Evolutionary conservation across 1,140 invertebrate species (phyloP).

Genomic region (Bicyclus anynana): DNA sequence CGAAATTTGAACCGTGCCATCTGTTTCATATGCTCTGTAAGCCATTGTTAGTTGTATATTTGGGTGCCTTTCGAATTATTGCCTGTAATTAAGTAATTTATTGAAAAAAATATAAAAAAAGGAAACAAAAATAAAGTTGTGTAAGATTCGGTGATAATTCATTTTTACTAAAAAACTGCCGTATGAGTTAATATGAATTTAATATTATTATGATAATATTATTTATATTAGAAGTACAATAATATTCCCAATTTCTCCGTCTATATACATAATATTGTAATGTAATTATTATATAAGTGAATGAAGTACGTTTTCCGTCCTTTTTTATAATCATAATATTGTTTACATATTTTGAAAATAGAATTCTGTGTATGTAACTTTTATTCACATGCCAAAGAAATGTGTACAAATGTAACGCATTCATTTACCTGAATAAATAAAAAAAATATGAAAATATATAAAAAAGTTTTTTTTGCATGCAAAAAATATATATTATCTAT

Average conservation of each 20-base stretch:
- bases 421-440: conserved; percentile 21
- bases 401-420: conserved; percentile 38
- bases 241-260: conserved; percentile 19
- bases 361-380: conserved; percentile 16
- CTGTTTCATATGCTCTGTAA: background rate
- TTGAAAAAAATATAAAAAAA: background rate
- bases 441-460: conserved; percentile 7
- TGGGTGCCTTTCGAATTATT: conserved; percentile 5
- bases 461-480: conserved; percentile 40
- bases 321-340: conserved; percentile 38
- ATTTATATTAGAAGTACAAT: background rate
- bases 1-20: conserved; percentile 13
- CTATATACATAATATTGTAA: conserved; percentile 13
- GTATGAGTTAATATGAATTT: background rate
- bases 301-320: conserved; percentile 40
- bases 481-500: conserved; percentile 24
- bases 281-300: conserved; percentile 23
- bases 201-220: background rate
- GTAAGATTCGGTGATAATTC: background rate
- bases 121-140: background rate
- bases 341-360: conserved; percentile 26
- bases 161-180: background rate
- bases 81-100: conserved; percentile 5
- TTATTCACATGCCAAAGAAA: conserved; percentile 59
- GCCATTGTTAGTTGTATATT: background rate